These are phyloP conservation scores for Apotomis betuletana DNA, from an alignment of 2,888 invertebrate genomes.

Conservation along the genomic window DNA sequence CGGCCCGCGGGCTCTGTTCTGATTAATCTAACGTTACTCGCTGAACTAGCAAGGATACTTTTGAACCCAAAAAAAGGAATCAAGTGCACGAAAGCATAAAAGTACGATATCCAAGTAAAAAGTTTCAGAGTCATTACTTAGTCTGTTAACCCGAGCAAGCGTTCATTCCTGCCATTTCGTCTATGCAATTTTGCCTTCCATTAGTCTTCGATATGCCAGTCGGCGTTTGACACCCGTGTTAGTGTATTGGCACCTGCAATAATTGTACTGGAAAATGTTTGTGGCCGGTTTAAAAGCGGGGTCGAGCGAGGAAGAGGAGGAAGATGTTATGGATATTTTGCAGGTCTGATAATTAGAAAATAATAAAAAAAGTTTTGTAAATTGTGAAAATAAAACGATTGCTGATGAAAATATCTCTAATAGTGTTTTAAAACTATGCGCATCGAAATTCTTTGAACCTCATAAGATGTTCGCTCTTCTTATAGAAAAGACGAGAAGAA, in stretches of 20 bases:
- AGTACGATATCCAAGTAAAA: background rate
- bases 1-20: conserved; percentile 13
- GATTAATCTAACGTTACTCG: background rate
- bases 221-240: background rate
- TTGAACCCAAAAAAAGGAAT: background rate
- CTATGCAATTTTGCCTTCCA: conserved; percentile 20
- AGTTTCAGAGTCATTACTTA: conserved; percentile 26
- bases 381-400: no score
- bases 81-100: conserved; percentile 1
- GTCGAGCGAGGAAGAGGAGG: conserved; percentile 84
- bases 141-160: background rate
- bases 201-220: background rate
- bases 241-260: background rate
- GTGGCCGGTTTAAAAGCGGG: conserved; percentile 82
- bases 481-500: conserved; percentile 90
- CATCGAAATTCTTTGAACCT: background rate
- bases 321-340: conserved; percentile 81
- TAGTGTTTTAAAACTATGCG: no score
- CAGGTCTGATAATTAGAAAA: conserved; percentile 58
- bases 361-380: no score
- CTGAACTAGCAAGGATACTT: background rate
- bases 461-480: conserved; percentile 39
- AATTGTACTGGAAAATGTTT: conserved; percentile 73
- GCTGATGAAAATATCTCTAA: no score
- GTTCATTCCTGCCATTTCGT: background rate